phyloP scores from a whole-genome alignment of 2,888 invertebrate genomes.

The Tipula unca region DNA sequence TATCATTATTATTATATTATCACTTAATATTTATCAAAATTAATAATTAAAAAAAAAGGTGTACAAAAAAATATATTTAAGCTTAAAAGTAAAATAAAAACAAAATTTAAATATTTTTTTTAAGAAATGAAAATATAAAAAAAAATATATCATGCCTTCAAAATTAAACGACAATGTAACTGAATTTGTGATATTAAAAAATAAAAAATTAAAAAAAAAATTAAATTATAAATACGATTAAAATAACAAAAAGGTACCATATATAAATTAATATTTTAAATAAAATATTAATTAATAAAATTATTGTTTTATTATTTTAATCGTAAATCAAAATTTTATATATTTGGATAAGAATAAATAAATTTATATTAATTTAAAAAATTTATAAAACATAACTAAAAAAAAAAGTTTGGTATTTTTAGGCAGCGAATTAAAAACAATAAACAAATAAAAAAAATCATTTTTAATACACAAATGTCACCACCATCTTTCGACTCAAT shows the following conservation, averaged over 20 bases:
- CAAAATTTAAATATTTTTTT: slow-evolving; percentile 21
- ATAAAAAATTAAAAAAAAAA: slow-evolving; percentile 24
- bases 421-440: slow-evolving; percentile 20
- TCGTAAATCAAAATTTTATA: slow-evolving; percentile 23
- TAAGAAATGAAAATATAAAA: slow-evolving; percentile 19
- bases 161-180: slow-evolving; percentile 40
- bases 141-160: slow-evolving; percentile 29
- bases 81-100: slow-evolving; percentile 15
- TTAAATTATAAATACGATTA: slow-evolving; percentile 8
- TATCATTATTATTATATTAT: slow-evolving; percentile 19
- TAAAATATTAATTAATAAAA: neutral
- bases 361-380: slow-evolving; percentile 20
- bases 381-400: slow-evolving; percentile 20
- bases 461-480: slow-evolving; percentile 21
- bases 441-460: neutral
- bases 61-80: slow-evolving; percentile 18
- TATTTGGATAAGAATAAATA: slow-evolving; percentile 21
- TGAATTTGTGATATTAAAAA: slow-evolving; percentile 41
- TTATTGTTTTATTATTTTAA: slow-evolving; percentile 1
- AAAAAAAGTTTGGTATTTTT: slow-evolving; percentile 23
- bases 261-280: neutral
- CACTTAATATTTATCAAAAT: slow-evolving; percentile 1
- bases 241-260: neutral
- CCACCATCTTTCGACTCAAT: slow-evolving; percentile 17
- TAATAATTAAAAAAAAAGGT: slow-evolving; percentile 20